Conservation (phyloP, 2,113 vertebrate species). For the Aythya baeri region DNA sequence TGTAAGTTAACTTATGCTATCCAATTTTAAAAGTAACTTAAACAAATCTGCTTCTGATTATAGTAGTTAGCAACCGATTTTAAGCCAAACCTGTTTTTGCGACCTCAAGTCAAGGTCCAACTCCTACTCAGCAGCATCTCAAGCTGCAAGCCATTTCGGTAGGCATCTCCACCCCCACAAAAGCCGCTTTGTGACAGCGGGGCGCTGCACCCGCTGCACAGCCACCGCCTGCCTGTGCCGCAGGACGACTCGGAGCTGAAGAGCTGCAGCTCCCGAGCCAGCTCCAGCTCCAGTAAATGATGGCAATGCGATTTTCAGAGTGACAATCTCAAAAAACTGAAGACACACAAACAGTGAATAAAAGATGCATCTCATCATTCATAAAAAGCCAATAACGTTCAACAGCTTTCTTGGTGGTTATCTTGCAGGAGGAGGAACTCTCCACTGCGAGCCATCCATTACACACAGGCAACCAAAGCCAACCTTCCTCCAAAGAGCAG, state of each 20-base stretch:
- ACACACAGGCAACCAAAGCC: neutral
- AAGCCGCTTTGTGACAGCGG: neutral
- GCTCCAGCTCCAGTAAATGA: neutral
- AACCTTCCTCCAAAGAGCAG: rapidly evolving
- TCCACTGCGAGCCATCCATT: rapidly evolving
- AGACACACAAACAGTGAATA: neutral
- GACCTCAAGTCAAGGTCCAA: neutral
- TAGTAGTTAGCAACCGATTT: neutral
- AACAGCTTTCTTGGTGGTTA: rapidly evolving
- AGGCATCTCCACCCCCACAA: neutral
- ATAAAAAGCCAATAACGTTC: rapidly evolving
- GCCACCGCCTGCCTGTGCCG: neutral
- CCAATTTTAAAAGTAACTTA: neutral
- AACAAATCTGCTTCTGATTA: neutral
- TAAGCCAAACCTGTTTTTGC: neutral
- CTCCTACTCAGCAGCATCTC: neutral
- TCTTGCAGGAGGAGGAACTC: neutral
- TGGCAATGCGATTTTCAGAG: neutral
- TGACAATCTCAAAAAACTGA: neutral
- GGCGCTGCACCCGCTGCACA: neutral
- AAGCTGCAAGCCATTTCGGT: neutral
- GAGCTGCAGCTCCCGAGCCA: neutral
- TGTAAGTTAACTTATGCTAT: neutral
- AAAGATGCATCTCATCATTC: rapidly evolving
- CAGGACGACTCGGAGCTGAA: rapidly evolving